Evolutionary conservation across 1,140 invertebrate genomes (phyloP).

Genomic region (Manduca sexta): DNA sequence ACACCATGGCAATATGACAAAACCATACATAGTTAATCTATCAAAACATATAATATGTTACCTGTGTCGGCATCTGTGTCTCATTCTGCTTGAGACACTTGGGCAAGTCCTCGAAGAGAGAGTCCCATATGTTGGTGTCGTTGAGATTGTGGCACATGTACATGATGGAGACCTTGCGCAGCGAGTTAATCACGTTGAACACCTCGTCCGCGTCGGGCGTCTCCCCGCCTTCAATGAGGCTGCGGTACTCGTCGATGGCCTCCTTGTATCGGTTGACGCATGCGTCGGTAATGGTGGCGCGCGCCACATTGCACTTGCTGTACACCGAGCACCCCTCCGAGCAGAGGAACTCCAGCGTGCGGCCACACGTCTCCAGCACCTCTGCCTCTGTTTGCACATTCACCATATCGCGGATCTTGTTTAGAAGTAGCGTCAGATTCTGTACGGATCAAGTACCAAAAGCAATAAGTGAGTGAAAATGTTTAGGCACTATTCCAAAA

Average conservation of each 20-base stretch:
- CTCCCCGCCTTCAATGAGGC: conserved; percentile 83
- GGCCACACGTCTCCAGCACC: conserved; percentile 93
- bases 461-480: too few species aligned
- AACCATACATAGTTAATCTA: too few species aligned
- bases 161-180: conserved; percentile 95
- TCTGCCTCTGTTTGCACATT: conserved; percentile 92
- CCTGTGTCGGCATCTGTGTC: conserved; percentile 48
- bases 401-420: conserved; percentile 87
- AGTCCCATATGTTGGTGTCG: conserved; percentile 92
- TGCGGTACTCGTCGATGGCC: conserved; percentile 89
- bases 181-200: conserved; percentile 90
- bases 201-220: conserved; percentile 97
- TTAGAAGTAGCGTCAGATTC: conserved; percentile 85
- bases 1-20: too few species aligned
- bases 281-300: conserved; percentile 92
- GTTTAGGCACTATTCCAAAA: too few species aligned
- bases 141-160: conserved; percentile 95
- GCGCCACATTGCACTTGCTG: conserved; percentile 89
- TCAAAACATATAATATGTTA: too few species aligned
- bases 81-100: conserved; percentile 43
- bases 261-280: conserved; percentile 93
- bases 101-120: conserved; percentile 87
- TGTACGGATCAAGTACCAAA: too few species aligned
- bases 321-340: conserved; percentile 92
- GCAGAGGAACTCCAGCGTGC: conserved; percentile 94